Evolutionary conservation across 2,888 invertebrate species (phyloP).

Genomic region (Nycteola revayana): DNA sequence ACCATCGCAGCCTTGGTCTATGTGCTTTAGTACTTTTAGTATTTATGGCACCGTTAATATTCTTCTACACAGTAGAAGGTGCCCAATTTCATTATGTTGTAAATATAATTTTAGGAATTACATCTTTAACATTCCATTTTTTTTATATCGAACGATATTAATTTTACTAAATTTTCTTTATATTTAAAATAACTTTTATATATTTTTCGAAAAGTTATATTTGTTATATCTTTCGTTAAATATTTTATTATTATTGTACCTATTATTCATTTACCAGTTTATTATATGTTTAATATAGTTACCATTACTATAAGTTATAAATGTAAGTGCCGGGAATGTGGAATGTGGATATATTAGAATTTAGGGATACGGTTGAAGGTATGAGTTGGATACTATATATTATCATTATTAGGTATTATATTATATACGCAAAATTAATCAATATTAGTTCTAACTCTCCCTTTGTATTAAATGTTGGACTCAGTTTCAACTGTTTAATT

Average conservation of each 20-base stretch:
- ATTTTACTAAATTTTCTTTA: too few species aligned
- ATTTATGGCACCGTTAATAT: constrained; percentile 34
- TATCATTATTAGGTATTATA: not conserved
- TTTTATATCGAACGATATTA: too few species aligned
- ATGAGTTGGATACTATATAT: not conserved
- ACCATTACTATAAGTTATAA: constrained; percentile 43
- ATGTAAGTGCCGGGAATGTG: constrained; percentile 73
- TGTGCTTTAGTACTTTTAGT: constrained; percentile 26
- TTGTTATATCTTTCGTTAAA: too few species aligned
- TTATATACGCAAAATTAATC: too few species aligned
- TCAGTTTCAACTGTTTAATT: too few species aligned
- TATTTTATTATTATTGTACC: too few species aligned
- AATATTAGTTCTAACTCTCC: too few species aligned
- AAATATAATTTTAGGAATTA: constrained; percentile 37
- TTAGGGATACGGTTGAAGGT: too few species aligned
- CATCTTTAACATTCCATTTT: constrained; percentile 35
- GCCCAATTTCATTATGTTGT: constrained; percentile 41
- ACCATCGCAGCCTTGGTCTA: constrained; percentile 32
- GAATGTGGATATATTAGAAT: constrained; percentile 53
- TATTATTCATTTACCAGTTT: too few species aligned
- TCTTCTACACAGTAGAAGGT: constrained; percentile 32
- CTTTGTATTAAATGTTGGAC: too few species aligned
- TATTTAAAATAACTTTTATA: too few species aligned
- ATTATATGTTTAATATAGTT: constrained; percentile 45
- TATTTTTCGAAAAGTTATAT: too few species aligned